Evolutionary conservation across 2,888 invertebrate genomes (phyloP).

Genomic region (Limenitis camilla): DNA sequence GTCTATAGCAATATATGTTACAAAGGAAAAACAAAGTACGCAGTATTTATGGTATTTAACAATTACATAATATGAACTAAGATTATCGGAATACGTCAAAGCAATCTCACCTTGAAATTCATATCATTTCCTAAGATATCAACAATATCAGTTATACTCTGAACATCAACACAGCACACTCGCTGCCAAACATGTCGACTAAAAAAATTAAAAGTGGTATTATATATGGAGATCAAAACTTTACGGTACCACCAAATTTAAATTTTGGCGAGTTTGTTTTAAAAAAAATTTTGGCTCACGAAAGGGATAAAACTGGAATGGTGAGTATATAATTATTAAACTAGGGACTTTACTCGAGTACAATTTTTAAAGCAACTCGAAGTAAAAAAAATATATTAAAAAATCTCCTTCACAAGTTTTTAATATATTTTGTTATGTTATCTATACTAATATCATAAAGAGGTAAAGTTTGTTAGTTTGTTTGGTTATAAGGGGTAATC

Average conservation of each 20-base stretch:
- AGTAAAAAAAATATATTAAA: too few species aligned
- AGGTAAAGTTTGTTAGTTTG: too few species aligned
- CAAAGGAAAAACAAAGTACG: too few species aligned
- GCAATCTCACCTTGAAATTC: background rate
- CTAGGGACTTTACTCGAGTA: background rate
- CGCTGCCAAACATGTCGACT: constrained; percentile 17
- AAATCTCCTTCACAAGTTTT: too few species aligned
- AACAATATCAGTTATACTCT: background rate
- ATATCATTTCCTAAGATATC: background rate
- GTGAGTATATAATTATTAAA: constrained; percentile 34
- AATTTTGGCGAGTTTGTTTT: constrained; percentile 43
- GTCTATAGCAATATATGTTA: too few species aligned
- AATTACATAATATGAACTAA: too few species aligned
- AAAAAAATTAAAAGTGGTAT: constrained; percentile 26
- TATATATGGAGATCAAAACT: constrained; percentile 36
- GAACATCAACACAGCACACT: background rate
- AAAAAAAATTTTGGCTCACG: constrained; percentile 34
- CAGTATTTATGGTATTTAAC: too few species aligned
- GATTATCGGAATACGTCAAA: too few species aligned
- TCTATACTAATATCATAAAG: too few species aligned
- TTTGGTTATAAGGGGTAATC: too few species aligned
- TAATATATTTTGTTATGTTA: too few species aligned
- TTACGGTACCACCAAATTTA: constrained; percentile 39
- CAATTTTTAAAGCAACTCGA: too few species aligned
- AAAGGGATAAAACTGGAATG: constrained; percentile 39